Percentiles rank a stretch among this genome's conserved stretches.
Conservation (phyloP, 2,888 invertebrate genomes). For the Dioctria rufipes region DNA sequence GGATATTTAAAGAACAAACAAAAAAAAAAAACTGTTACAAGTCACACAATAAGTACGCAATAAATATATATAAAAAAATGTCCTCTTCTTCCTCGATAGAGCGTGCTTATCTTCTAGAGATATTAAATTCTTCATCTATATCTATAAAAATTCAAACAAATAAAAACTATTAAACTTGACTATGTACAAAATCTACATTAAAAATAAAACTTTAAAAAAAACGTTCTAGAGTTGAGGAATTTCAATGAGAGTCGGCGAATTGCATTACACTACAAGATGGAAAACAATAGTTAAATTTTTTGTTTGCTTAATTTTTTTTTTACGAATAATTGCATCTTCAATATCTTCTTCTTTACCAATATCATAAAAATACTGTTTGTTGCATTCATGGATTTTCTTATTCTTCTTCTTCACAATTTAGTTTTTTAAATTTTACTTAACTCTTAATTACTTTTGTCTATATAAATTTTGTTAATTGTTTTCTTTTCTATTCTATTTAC, state of each 20-base stretch:
- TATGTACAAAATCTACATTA: conserved; percentile 43
- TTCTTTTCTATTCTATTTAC: conserved; percentile 62
- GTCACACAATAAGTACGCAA: no score
- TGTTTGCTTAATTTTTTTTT: not conserved
- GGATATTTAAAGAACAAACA: no score
- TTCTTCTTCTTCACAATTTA: conserved; percentile 39
- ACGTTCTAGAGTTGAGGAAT: not conserved
- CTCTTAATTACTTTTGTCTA: conserved; percentile 47
- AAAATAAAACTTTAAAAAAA: not conserved
- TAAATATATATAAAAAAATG: no score
- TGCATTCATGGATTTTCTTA: conserved; percentile 45
- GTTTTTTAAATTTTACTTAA: conserved; percentile 45
- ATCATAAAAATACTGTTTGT: conserved; percentile 56
- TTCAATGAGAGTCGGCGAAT: not conserved
- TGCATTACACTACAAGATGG: conserved; percentile 42
- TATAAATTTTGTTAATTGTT: conserved; percentile 51
- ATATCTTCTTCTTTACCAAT: conserved; percentile 9
- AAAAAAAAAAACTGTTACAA: no score
- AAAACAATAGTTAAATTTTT: conserved; percentile 34
- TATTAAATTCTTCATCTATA: no score
- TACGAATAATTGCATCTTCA: conserved; percentile 37
- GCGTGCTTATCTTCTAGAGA: no score
- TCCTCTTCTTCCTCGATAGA: no score
- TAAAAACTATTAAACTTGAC: not conserved
- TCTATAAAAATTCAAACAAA: not conserved